Base-by-base conservation (phyloP, 2,888 invertebrate species). In the Buathra laborator region DNA sequence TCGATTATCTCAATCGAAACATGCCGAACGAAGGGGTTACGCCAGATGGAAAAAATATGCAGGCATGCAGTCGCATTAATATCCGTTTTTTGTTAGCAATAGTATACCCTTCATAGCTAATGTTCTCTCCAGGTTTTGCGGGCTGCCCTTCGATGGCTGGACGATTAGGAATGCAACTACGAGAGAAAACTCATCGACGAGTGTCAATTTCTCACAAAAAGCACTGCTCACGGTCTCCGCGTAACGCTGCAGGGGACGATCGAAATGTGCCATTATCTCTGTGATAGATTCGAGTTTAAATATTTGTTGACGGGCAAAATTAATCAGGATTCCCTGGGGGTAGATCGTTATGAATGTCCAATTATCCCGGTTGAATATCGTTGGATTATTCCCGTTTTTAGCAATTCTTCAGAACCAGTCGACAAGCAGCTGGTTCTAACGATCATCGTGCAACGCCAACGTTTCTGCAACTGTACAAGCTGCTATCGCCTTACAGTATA, bases 321-420 rank as follows among this genome's bases (percentile, higher is more conserved):
- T 12, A 76, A 76, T 24, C 76, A 76, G 48, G 76, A 76, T 66
- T 48, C 76, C 2, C 24, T 76, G 12, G 72, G 37, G 32, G 72
- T 72, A 37, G 37, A 37, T 4, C 6, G 6, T 37, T 6, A 37
- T 37, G 37, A 37, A 37, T 37, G 3, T 37, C 37, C 6, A 4
- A 37, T 37, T 37, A 37, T 37, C 37, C 37, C 37, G 3, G 3
- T 37, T 37, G 1, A 6, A 37, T 5, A 37, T 5, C 37, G 6
- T 37, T 53, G 51, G 6, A 16, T 6, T 51, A 16, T 14, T 16
- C 51, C 16, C 16, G 3, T 53, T 16, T n/a, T 16, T 51, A 51
- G 51, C 14, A 16, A 3, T 51, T 51, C 5, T 51, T 51, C 6
- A 1, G 51, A 6, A 51, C 51, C 6, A n/a, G n/a, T 6, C n/a